Evolutionary conservation across 2,797 vertebrate genomes (phyloP), one percentile per base, ranked within the genome.

Genomic region (Chelonia mydas): DNA sequence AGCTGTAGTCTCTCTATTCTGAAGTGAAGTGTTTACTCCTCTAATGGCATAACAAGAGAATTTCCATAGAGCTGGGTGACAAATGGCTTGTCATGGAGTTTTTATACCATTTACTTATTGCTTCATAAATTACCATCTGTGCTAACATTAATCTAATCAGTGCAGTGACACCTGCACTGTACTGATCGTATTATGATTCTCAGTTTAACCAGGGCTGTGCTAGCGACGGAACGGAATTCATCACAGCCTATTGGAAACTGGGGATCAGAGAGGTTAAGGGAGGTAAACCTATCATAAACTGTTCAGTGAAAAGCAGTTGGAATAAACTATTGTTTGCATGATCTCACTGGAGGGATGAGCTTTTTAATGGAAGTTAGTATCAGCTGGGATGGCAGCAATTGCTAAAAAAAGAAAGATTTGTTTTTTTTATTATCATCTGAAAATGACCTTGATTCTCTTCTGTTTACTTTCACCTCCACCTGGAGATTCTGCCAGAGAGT

Each of bases 181-280:
- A 84, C 47, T 93, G 97, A 92, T 93, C 94, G 91, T 95, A 95
- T 95, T 92, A 91, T 54, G 68, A 98, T 98, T 97, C 97, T 91
- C 94, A 81, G 89, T 95, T 87, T 90, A 87, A 57, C 33, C 81
- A 83, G 90, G 49, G 28, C 86, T 65, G n/a, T 72, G 83, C 25
- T 87, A 84, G 93, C 53, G 74, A 96, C 97, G 98, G 31, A 97
- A 97, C 97, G 97, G 95, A 74, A 97, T 98, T 97, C 92, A 97
- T 98, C 95, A 83, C 89, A 86, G 84, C 79, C 57, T 88, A 90
- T 53, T 53, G 41, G 37, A 81, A 61, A 45, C 28, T 53, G 68
- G 87, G 37, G 25, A 61, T 28, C 53, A 41, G 57, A 10, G 37
- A 90, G 51, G 41, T 65, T 51, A 68, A 49, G 65, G 47, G 5